A percentile compares a stretch with the other conserved stretches of the same genome.
phyloP scores from a whole-genome alignment of 1,140 invertebrate species.

The Lepidurus couesii region DNA sequence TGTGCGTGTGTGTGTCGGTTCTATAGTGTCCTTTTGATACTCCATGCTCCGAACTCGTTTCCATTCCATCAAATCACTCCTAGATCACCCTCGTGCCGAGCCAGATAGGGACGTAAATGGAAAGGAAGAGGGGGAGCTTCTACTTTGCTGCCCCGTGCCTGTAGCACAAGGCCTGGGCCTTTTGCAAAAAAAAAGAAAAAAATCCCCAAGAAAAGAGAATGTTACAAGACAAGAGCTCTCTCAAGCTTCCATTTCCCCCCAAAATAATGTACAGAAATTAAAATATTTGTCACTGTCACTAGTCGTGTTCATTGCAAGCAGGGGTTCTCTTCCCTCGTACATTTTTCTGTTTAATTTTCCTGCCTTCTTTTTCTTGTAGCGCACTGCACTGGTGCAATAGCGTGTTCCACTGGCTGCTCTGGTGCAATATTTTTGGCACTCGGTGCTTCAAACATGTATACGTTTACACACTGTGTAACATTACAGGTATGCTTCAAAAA shows the following conservation, averaged over 20 bases:
- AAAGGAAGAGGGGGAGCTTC: slow-evolving; percentile 23
- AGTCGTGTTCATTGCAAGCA: too few species aligned
- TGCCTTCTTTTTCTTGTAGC: too few species aligned
- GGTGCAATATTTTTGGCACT: too few species aligned
- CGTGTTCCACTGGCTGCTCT: too few species aligned
- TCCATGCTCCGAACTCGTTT: slow-evolving; percentile 2
- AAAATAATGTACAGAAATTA: neutral
- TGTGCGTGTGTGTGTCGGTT: slow-evolving; percentile 22
- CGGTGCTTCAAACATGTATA: too few species aligned
- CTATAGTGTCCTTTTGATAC: slow-evolving; percentile 7
- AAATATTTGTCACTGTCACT: slow-evolving; percentile 17
- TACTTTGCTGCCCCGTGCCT: slow-evolving; percentile 20
- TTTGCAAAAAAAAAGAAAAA: too few species aligned
- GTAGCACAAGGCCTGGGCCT: neutral
- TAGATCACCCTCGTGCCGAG: slow-evolving; percentile 22
- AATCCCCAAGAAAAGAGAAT: neutral
- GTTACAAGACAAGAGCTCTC: neutral
- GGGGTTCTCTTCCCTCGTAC: too few species aligned
- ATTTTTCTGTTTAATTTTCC: too few species aligned
- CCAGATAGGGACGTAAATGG: neutral
- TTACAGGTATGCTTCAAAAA: too few species aligned
- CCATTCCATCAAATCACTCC: slow-evolving; percentile 22
- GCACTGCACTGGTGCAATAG: too few species aligned
- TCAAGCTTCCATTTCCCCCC: neutral
- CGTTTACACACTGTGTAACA: too few species aligned